These are phyloP conservation scores for Taurulus bubalis DNA, from an alignment of 2,113 vertebrate species.

Conservation along the genomic window DNA sequence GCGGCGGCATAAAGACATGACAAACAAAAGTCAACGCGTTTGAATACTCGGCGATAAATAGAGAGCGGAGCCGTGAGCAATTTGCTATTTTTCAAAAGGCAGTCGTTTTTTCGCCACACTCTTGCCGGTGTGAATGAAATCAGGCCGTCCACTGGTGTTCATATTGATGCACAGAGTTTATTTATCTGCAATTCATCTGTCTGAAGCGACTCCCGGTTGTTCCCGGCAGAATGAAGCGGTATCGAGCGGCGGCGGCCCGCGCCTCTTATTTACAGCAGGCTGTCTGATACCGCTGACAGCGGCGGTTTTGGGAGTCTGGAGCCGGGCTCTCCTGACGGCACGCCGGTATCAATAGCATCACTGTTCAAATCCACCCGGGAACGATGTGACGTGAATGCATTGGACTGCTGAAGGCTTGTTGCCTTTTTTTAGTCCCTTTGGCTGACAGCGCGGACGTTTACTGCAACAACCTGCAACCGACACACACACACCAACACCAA, in stretches of 20 bases:
- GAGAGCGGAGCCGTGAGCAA: not conserved
- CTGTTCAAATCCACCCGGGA: constrained; percentile 23
- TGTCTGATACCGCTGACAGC: constrained; percentile 57
- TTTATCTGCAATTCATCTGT: constrained; percentile 50
- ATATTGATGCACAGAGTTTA: constrained; percentile 37
- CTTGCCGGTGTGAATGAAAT: constrained; percentile 38
- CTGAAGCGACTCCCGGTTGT: constrained; percentile 29
- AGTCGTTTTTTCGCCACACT: constrained; percentile 2
- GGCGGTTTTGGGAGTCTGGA: constrained; percentile 29
- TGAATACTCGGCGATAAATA: not conserved
- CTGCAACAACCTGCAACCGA: not conserved
- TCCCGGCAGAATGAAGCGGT: constrained; percentile 59
- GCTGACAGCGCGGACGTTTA: constrained; percentile 8
- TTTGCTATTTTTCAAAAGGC: constrained; percentile 9
- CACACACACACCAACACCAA: not conserved
- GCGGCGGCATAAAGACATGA: too few species aligned
- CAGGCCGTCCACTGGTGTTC: constrained; percentile 23
- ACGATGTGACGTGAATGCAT: constrained; percentile 4
- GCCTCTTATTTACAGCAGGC: constrained; percentile 47
- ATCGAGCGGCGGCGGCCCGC: constrained; percentile 50
- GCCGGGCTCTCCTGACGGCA: constrained; percentile 9
- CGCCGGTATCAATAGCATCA: constrained; percentile 36
- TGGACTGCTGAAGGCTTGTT: constrained; percentile 1
- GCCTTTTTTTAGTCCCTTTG: not conserved
- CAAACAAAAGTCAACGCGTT: not conserved